A percentile compares a stretch with the other conserved stretches of the same genome.
Conservation (phyloP, 2,797 vertebrate genomes). For the Momotus momota region DNA sequence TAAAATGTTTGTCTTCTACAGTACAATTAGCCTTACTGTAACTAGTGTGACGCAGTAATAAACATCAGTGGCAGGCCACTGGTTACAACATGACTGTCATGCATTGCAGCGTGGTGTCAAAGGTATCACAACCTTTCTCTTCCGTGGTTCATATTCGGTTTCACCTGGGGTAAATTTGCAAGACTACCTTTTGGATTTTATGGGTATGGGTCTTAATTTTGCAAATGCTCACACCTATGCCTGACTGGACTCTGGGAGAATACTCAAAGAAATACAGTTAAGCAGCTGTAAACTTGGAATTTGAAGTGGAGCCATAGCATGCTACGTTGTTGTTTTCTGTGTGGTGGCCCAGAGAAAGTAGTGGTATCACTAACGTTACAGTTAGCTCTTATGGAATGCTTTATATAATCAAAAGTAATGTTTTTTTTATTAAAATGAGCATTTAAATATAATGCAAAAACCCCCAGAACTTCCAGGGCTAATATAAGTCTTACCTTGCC, state of each 20-base stretch:
- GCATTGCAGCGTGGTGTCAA: slow-evolving; percentile 74
- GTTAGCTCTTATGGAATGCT: background rate
- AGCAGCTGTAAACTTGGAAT: background rate
- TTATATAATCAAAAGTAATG: background rate
- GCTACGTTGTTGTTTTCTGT: background rate
- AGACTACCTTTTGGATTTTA: background rate
- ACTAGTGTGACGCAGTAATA: slow-evolving; percentile 81
- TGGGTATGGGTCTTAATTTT: slow-evolving; percentile 14
- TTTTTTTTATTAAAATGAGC: background rate
- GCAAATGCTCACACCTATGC: background rate
- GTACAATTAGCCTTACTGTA: slow-evolving; percentile 83
- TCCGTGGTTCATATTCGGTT: slow-evolving; percentile 55
- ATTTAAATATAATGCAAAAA: slow-evolving; percentile 39
- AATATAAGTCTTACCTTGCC: slow-evolving; percentile 18
- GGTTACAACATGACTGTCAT: slow-evolving; percentile 76
- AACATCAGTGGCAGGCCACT: slow-evolving; percentile 86
- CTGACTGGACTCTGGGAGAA: background rate
- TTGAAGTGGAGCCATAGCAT: background rate
- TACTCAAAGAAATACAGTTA: slow-evolving; percentile 13
- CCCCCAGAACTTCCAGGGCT: background rate
- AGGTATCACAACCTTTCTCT: slow-evolving; percentile 64
- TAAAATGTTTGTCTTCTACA: slow-evolving; percentile 79
- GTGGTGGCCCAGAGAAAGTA: slow-evolving; percentile 1
- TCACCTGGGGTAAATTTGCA: slow-evolving; percentile 30
- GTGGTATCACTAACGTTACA: background rate